A percentile compares a stretch with the other conserved stretches of the same genome.
Conservation (phyloP, 2,113 vertebrate species). For the Riparia riparia region DNA sequence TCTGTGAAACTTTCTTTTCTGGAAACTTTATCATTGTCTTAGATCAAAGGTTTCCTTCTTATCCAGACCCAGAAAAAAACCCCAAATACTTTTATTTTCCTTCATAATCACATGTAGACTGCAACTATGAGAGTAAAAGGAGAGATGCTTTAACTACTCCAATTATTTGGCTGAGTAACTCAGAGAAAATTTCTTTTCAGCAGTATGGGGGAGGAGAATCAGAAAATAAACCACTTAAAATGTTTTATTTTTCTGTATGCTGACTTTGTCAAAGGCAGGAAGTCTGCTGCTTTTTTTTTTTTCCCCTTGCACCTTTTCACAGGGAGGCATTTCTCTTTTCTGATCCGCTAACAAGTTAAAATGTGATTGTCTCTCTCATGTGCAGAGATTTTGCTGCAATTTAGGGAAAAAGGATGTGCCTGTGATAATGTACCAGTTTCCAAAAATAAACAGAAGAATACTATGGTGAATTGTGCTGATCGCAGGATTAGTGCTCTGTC, state of each 20-base stretch:
- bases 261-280: neutral
- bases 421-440: neutral
- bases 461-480: neutral
- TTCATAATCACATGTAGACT: neutral
- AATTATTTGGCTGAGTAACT: neutral
- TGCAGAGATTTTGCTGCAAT: neutral
- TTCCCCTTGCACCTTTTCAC: neutral
- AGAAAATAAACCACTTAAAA: neutral
- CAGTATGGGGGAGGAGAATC: neutral
- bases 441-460: slow-evolving; percentile 2
- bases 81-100: neutral
- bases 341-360: neutral
- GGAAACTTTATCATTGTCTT: neutral
- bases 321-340: neutral
- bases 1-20: neutral
- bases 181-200: neutral
- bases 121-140: neutral
- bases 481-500: neutral
- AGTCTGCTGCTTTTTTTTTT: neutral
- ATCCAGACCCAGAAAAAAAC: neutral
- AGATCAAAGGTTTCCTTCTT: neutral
- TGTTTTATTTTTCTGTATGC: neutral
- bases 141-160: neutral
- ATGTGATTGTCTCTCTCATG: neutral
- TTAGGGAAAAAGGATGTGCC: neutral